Conservation (phyloP, 2,888 invertebrate species). For the Hybos culiciformis region DNA sequence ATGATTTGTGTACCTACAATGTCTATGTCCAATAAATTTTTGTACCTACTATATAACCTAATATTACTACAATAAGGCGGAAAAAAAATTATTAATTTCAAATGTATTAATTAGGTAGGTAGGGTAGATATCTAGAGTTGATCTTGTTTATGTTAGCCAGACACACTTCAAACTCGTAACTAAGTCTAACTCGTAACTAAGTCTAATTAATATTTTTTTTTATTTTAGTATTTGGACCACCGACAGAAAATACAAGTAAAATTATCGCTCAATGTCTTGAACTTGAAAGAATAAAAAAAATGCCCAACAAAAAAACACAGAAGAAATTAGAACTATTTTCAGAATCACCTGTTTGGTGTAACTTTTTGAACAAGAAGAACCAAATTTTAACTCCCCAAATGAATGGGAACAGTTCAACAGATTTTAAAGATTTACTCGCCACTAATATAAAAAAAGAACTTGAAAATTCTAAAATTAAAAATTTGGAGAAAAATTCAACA, state of each 20-base stretch:
- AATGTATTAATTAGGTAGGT: background rate
- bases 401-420: too few species aligned
- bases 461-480: constrained; percentile 21
- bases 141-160: too few species aligned
- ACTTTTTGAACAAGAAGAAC: constrained; percentile 16
- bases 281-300: too few species aligned
- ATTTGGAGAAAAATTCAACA: constrained; percentile 23
- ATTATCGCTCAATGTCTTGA: constrained; percentile 1
- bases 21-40: constrained; percentile 17
- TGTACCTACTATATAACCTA: constrained; percentile 17
- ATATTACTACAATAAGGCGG: background rate
- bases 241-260: too few species aligned
- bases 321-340: constrained; percentile 17
- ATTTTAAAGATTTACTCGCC: constrained; percentile 8
- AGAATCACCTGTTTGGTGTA: constrained; percentile 18
- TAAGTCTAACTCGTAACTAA: too few species aligned
- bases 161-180: too few species aligned
- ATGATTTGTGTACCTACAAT: constrained; percentile 20
- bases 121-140: too few species aligned
- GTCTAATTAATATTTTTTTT: too few species aligned
- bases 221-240: too few species aligned
- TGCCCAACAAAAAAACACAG: constrained; percentile 13
- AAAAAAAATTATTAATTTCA: background rate
- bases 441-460: constrained; percentile 21
- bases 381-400: constrained; percentile 18